These are phyloP conservation scores for Rhinichthys klamathensis DNA, from an alignment of 2,113 vertebrate genomes.

Conservation along the genomic window DNA sequence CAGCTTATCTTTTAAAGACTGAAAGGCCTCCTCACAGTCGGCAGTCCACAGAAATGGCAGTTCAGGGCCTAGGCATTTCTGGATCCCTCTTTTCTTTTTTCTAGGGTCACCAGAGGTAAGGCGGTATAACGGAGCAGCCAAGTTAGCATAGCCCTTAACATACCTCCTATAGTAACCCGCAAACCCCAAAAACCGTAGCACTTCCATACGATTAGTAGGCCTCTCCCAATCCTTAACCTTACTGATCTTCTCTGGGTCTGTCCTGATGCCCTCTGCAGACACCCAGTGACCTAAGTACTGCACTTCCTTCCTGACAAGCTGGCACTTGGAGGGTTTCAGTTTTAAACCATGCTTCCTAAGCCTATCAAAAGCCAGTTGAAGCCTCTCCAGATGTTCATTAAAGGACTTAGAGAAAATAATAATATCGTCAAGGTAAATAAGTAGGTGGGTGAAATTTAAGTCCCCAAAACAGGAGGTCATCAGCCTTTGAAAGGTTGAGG, in stretches of 20 bases:
- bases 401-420: background rate
- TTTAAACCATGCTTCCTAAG: background rate
- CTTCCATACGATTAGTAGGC: slow-evolving; percentile 20
- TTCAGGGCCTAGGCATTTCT: no score
- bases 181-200: slow-evolving; percentile 25
- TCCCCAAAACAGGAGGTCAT: slow-evolving; percentile 47
- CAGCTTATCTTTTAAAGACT: no score
- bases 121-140: no score
- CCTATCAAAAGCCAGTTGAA: background rate
- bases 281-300: slow-evolving; percentile 28
- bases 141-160: no score
- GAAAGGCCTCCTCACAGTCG: no score
- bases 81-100: no score
- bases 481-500: slow-evolving; percentile 41
- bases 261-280: slow-evolving; percentile 34
- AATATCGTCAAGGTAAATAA: slow-evolving; percentile 6
- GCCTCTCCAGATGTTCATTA: background rate
- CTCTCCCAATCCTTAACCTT: slow-evolving; percentile 35
- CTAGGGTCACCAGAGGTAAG: no score
- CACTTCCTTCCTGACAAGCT: slow-evolving; percentile 11
- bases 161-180: background rate
- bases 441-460: slow-evolving; percentile 40
- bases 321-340: slow-evolving; percentile 4
- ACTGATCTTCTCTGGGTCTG: slow-evolving; percentile 42
- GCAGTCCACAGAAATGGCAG: no score